phyloP scores from a whole-genome alignment of 2,797 vertebrate species.

The Poeciliopsis paucimaculata region DNA sequence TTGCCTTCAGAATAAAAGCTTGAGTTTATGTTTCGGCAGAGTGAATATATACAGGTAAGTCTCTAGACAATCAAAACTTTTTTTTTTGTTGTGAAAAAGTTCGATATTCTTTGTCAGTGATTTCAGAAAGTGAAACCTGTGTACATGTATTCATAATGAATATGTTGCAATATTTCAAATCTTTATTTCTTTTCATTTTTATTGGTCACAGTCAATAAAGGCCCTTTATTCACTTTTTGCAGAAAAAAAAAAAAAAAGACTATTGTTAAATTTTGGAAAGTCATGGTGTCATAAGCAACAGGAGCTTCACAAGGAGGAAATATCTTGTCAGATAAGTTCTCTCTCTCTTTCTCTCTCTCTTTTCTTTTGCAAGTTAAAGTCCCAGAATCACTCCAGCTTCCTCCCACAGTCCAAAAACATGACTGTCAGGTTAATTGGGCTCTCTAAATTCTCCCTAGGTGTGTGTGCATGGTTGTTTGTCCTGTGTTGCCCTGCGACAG shows the following conservation, averaged over 20 bases:
- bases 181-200: background rate
- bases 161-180: background rate
- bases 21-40: background rate
- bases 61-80: too few relatives aligned
- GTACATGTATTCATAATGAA: background rate
- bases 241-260: background rate
- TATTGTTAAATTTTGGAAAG: background rate
- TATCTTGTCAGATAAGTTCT: too few relatives aligned
- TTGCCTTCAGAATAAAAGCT: slow-evolving; percentile 1
- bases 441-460: too few relatives aligned
- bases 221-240: background rate
- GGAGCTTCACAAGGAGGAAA: background rate
- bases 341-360: background rate
- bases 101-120: background rate
- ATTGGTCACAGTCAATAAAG: background rate
- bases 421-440: too few relatives aligned
- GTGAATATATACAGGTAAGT: background rate
- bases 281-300: background rate
- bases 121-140: background rate
- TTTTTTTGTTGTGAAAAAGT: background rate
- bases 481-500: too few relatives aligned
- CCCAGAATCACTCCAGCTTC: background rate
- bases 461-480: too few relatives aligned
- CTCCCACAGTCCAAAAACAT: too few relatives aligned
- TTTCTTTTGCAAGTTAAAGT: background rate